phyloP scores from a whole-genome alignment of 2,888 invertebrate species.

The Eueremaeus valkanovi region DNA sequence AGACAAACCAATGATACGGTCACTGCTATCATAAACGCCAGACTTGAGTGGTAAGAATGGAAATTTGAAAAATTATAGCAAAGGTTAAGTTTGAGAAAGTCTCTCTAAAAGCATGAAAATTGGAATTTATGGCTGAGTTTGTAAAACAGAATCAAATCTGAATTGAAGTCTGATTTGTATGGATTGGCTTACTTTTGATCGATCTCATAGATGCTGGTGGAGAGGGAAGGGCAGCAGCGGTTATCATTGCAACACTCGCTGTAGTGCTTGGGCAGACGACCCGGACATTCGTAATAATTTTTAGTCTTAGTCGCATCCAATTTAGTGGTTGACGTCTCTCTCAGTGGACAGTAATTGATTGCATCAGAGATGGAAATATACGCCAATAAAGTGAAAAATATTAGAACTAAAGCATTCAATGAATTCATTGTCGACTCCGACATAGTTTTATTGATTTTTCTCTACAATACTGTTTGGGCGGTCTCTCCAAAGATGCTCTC shows the following conservation, averaged over 20 bases:
- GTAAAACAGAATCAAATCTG: not conserved
- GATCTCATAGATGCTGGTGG: slow-evolving; percentile 21
- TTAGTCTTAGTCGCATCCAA: slow-evolving; percentile 15
- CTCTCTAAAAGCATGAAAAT: too few species aligned
- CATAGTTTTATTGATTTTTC: slow-evolving; percentile 33
- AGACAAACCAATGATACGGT: slow-evolving; percentile 27
- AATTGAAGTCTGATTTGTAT: too few species aligned
- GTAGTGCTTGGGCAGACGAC: slow-evolving; percentile 12
- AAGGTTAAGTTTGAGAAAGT: too few species aligned
- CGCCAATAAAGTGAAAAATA: not conserved
- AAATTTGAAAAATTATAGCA: too few species aligned
- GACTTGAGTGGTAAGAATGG: too few species aligned
- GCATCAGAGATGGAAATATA: not conserved
- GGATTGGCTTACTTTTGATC: slow-evolving; percentile 20
- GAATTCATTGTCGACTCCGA: slow-evolving; percentile 19
- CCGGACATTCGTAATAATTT: slow-evolving; percentile 30
- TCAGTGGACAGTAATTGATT: not conserved
- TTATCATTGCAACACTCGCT: slow-evolving; percentile 27
- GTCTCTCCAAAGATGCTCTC: slow-evolving; percentile 31
- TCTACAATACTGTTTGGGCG: slow-evolving; percentile 16
- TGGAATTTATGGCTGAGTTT: not conserved
- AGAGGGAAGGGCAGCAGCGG: slow-evolving; percentile 16
- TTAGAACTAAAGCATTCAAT: not conserved
- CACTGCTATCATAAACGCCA: slow-evolving; percentile 17
- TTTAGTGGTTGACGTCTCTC: slow-evolving; percentile 21